Conservation (phyloP, 2,113 vertebrate genomes). For the Seriola aureovittata region DNA sequence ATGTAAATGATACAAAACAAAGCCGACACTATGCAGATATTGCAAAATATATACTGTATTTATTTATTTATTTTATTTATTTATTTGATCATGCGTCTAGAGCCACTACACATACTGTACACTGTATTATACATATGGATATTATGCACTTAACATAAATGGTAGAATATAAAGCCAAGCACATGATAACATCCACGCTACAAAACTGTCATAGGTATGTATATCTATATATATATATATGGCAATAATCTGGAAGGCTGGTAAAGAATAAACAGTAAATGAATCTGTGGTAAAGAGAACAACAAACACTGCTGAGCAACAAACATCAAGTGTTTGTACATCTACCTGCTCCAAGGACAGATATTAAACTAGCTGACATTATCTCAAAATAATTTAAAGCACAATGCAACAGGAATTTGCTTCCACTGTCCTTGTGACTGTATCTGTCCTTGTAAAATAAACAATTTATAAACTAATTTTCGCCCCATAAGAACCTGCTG, state of each 20-base stretch:
- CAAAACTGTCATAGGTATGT: no score
- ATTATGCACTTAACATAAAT: no score
- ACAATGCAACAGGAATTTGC: neutral
- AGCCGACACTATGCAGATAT: neutral
- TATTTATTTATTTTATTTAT: no score
- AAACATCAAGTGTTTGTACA: neutral
- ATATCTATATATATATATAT: no score
- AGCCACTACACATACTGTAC: no score
- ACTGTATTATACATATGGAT: no score
- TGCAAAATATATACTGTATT: no score
- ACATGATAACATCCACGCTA: no score
- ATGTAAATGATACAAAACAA: neutral
- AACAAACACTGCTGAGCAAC: neutral
- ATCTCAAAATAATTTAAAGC: slow-evolving; percentile 13
- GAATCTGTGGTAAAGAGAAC: neutral
- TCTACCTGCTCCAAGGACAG: slow-evolving; percentile 27
- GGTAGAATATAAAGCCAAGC: no score
- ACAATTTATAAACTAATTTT: neutral
- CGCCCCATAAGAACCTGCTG: neutral
- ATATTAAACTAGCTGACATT: slow-evolving; percentile 3
- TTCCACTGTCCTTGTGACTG: slow-evolving; percentile 16
- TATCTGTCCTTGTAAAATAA: slow-evolving; percentile 2
- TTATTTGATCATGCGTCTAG: no score
- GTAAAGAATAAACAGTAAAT: neutral
- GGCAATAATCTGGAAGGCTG: no score